phyloP scores from a whole-genome alignment of 2,797 vertebrate genomes.

The Austrolebias charrua region DNA sequence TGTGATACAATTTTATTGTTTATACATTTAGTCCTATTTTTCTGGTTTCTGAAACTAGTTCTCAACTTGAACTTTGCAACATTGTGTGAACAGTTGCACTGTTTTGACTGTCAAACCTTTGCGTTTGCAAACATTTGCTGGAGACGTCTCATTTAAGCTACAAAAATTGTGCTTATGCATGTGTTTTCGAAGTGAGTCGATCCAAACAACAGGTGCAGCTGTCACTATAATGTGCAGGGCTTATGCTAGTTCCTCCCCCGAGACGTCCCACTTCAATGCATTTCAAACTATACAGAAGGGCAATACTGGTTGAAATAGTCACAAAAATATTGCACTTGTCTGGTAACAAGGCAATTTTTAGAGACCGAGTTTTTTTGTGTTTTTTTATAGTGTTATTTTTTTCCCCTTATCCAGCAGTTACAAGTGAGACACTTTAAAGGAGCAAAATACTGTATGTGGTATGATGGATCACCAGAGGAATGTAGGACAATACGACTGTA shows the following conservation, averaged over 20 bases:
- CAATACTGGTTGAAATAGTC: constrained; percentile 26
- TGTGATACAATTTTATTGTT: neutral
- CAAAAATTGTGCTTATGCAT: neutral
- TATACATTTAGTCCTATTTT: neutral
- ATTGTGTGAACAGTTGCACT: neutral
- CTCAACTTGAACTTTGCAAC: neutral
- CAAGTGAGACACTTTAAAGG: constrained; percentile 63
- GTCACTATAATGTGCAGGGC: constrained; percentile 29
- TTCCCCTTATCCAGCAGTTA: constrained; percentile 27
- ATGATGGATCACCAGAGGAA: constrained; percentile 75
- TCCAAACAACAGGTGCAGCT: constrained; percentile 23
- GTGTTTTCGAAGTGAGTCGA: constrained; percentile 32
- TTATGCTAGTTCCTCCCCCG: constrained; percentile 12
- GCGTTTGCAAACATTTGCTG: constrained; percentile 4
- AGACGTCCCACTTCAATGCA: constrained; percentile 28
- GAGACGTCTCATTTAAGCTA: neutral
- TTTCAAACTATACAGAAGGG: constrained; percentile 12
- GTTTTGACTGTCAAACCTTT: constrained; percentile 15
- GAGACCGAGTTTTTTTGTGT: constrained; percentile 57
- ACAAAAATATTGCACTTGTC: constrained; percentile 44
- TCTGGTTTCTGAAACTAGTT: neutral
- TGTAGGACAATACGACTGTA: constrained; percentile 49
- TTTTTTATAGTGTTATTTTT: constrained; percentile 42
- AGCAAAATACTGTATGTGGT: constrained; percentile 36
- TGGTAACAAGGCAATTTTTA: constrained; percentile 35